Evolutionary conservation across 2,797 vertebrate genomes (phyloP).

Genomic region (Ambastaia sidthimunki): DNA sequence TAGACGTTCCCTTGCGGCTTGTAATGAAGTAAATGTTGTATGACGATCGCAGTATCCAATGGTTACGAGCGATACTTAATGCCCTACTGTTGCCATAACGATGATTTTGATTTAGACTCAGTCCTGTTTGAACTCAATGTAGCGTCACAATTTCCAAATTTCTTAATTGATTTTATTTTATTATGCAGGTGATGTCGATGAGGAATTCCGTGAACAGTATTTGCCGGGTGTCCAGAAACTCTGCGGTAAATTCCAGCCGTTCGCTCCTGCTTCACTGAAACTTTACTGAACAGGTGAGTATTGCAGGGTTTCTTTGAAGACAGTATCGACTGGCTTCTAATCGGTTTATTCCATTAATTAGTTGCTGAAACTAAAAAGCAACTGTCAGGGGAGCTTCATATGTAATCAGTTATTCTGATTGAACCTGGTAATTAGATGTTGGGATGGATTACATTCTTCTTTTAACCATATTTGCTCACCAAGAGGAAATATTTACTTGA

Average conservation of each 20-base stretch:
- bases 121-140: not conserved
- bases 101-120: conserved; percentile 2
- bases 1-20: conserved; percentile 5
- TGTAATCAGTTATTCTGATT: conserved; percentile 31
- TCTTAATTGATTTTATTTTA: conserved; percentile 40
- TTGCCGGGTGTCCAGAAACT: conserved; percentile 40
- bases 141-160: not conserved
- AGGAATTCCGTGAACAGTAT: conserved; percentile 38
- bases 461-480: conserved; percentile 21
- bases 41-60: not conserved
- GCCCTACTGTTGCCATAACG: conserved; percentile 9
- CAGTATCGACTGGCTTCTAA: not conserved
- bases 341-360: conserved; percentile 27
- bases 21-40: conserved; percentile 38
- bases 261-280: conserved; percentile 39
- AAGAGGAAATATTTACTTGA: conserved; percentile 9
- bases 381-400: conserved; percentile 32
- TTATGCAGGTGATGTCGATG: conserved; percentile 42
- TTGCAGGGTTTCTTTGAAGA: conserved; percentile 42
- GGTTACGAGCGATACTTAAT: conserved; percentile 5
- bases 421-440: conserved; percentile 16
- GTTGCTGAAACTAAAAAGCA: conserved; percentile 20
- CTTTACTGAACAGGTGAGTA: conserved; percentile 49
- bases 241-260: conserved; percentile 42
- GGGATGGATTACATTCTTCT: not conserved